phyloP scores from a whole-genome alignment of 2,113 vertebrate genomes.

The Apistogramma diplotaenia region DNA sequence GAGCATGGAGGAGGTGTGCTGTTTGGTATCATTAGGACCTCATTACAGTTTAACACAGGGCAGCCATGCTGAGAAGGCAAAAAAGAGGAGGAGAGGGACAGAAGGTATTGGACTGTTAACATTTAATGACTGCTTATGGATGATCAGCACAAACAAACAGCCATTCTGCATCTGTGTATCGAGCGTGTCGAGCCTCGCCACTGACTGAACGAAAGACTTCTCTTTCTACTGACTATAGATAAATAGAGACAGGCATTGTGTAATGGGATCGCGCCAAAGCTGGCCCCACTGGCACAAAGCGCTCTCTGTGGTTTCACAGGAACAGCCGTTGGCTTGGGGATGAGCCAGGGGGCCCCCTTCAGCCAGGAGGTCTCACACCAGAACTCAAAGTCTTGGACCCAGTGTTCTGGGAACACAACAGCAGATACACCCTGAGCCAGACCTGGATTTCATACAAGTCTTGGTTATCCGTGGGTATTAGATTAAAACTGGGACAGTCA shows the following conservation, averaged over 20 bases:
- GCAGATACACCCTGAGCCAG: constrained; percentile 1
- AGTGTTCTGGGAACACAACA: constrained; percentile 54
- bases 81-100: background rate
- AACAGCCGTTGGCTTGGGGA: constrained; percentile 45
- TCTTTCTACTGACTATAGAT: constrained; percentile 21
- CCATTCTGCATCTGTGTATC: constrained; percentile 30
- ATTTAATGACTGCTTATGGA: constrained; percentile 57
- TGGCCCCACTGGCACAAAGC: constrained; percentile 69
- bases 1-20: constrained; percentile 1
- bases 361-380: constrained; percentile 31
- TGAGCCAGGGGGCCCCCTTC: constrained; percentile 17
- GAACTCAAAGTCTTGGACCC: constrained; percentile 30
- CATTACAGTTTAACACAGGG: constrained; percentile 27
- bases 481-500: background rate
- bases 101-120: constrained; percentile 59
- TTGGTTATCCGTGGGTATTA: background rate
- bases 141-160: constrained; percentile 47
- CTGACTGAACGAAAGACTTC: constrained; percentile 56
- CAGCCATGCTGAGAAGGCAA: background rate
- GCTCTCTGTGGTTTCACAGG: constrained; percentile 63
- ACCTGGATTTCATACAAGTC: background rate
- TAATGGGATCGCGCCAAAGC: constrained; percentile 33
- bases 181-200: background rate
- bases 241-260: constrained; percentile 67
- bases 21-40: constrained; percentile 57